A percentile compares a stretch with the other conserved stretches of the same genome.
Evolutionary conservation across 30 jellyfish, hydroid and myxozoan species (phyloP).

Genomic region (Pelagia noctiluca): DNA sequence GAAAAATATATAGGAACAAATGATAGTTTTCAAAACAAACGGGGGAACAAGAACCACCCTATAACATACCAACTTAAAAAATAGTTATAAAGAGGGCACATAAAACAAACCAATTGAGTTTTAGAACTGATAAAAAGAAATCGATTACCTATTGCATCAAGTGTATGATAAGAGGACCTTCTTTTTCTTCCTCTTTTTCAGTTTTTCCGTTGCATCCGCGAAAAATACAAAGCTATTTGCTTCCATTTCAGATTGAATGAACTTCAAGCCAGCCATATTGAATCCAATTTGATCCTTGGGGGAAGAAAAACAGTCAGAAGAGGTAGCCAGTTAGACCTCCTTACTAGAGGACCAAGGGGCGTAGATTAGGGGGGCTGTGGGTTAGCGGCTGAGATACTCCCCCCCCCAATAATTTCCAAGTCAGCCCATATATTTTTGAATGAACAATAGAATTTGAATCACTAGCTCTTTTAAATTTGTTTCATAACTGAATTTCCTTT

Average conservation of each 20-base stretch:
- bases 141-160: no score
- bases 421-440: neutral
- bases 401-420: neutral
- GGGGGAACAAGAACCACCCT: no score
- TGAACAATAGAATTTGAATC: neutral
- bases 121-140: no score
- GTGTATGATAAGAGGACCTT: conserved; percentile 50
- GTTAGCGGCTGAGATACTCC: no score
- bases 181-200: conserved; percentile 72
- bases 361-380: neutral
- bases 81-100: no score
- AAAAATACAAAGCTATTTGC: conserved; percentile 71
- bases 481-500: no score
- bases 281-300: conserved; percentile 88
- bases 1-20: no score
- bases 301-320: neutral
- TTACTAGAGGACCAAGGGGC: neutral
- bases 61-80: no score
- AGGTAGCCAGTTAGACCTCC: no score
- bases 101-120: no score
- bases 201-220: conserved; percentile 85
- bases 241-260: conserved; percentile 82
- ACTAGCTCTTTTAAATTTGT: no score
- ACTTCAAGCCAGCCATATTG: conserved; percentile 87
- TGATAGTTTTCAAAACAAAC: no score